phyloP scores from a whole-genome alignment of 2,797 vertebrate species.

The Enteromius viviparus region DNA sequence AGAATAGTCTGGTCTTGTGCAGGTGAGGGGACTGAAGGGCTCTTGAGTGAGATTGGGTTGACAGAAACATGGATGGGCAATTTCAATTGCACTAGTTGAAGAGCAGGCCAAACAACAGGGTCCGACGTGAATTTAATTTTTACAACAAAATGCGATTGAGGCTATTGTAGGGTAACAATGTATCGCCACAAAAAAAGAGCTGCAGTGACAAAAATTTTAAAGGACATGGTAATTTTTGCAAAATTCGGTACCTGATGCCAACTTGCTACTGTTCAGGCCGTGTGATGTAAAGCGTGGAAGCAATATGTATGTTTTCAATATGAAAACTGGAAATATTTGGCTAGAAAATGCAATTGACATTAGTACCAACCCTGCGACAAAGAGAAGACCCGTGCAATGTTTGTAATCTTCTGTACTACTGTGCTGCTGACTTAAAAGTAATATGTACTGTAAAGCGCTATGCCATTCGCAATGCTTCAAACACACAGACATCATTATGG shows the following conservation, averaged over 20 bases:
- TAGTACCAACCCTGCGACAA: neutral
- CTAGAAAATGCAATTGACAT: neutral
- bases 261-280: neutral
- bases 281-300: neutral
- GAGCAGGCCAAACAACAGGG: constrained; percentile 12
- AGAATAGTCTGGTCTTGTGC: constrained; percentile 42
- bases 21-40: constrained; percentile 46
- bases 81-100: constrained; percentile 34
- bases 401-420: neutral
- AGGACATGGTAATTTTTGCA: neutral
- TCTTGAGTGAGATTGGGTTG: constrained; percentile 35
- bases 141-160: neutral
- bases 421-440: neutral
- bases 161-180: neutral
- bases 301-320: neutral
- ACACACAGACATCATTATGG: neutral
- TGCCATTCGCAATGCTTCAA: neutral
- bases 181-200: neutral
- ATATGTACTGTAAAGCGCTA: neutral
- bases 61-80: constrained; percentile 29
- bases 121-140: neutral
- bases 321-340: neutral
- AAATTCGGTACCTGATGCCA: neutral
- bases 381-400: neutral
- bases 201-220: neutral